Conservation (phyloP, 2,797 vertebrate genomes). For the Enteromius thamalakanensis region DNA sequence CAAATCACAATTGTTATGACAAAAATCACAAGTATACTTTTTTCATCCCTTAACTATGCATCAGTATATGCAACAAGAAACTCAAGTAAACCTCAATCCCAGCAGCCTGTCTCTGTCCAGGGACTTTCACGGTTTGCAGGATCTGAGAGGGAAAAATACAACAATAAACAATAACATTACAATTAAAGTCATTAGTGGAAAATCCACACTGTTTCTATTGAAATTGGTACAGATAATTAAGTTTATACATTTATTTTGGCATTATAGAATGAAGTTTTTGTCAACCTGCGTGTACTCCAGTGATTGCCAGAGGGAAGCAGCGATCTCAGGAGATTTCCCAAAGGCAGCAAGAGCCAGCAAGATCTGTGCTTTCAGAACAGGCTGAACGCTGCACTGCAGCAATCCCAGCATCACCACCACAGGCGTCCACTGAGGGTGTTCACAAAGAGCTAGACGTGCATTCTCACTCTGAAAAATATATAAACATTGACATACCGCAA, state of each 20-base stretch:
- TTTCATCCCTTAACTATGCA: neutral
- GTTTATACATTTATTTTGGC: neutral
- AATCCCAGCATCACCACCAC: conserved; percentile 93
- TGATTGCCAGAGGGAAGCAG: conserved; percentile 96
- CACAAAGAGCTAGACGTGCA: conserved; percentile 93
- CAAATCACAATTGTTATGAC: neutral
- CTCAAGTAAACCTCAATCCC: conserved; percentile 89
- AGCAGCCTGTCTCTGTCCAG: conserved; percentile 90
- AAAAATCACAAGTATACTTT: neutral
- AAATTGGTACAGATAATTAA: neutral
- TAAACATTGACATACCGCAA: neutral
- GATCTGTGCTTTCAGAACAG: conserved; percentile 89
- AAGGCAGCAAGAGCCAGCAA: conserved; percentile 91
- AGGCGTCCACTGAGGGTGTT: conserved; percentile 98
- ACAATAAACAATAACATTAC: neutral
- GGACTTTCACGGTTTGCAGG: conserved; percentile 89
- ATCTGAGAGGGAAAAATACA: conserved; percentile 75
- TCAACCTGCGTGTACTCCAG: conserved; percentile 95
- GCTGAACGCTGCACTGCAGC: conserved; percentile 93
- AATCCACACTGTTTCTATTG: neutral
- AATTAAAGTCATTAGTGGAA: neutral
- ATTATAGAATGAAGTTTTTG: neutral
- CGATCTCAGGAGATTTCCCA: conserved; percentile 96
- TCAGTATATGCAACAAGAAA: neutral
- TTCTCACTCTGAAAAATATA: conserved; percentile 88